A percentile compares a stretch with the other conserved stretches of the same genome.
Evolutionary conservation across 2,888 invertebrate genomes (phyloP).

Genomic region (Mechanitis mazaeus): DNA sequence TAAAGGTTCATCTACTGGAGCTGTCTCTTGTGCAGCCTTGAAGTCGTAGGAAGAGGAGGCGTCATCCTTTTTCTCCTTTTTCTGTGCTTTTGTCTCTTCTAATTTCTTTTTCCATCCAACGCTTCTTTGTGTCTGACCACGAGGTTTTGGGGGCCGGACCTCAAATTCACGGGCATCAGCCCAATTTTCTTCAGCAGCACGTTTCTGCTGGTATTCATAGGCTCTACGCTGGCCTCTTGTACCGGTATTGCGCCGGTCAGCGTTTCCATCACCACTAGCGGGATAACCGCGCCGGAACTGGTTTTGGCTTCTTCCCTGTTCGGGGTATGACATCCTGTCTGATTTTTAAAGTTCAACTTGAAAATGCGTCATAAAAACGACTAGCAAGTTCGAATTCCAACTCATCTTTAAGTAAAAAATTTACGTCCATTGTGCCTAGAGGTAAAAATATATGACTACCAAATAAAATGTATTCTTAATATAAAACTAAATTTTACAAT

Average conservation of each 20-base stretch:
- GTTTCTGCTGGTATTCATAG: constrained; percentile 28
- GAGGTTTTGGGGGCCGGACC: constrained; percentile 22
- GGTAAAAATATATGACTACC: no score
- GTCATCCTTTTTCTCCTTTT: no score
- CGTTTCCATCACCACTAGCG: constrained; percentile 13
- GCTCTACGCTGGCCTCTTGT: constrained; percentile 23
- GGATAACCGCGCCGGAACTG: constrained; percentile 11
- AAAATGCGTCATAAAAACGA: no score
- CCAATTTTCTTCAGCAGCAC: constrained; percentile 21
- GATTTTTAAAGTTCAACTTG: no score
- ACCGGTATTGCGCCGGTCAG: no score
- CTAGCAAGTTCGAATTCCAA: no score
- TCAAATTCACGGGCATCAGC: constrained; percentile 27
- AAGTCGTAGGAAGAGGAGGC: constrained; percentile 27
- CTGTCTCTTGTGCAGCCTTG: constrained; percentile 26
- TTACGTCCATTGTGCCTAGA: no score
- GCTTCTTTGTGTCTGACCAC: constrained; percentile 4
- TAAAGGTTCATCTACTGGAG: constrained; percentile 33
- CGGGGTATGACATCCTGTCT: constrained; percentile 11
- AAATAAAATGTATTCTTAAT: no score
- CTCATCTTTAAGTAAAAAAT: no score
- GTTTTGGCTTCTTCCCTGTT: background rate
- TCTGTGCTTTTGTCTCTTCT: background rate
- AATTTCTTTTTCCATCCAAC: background rate
- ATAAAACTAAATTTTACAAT: no score